Conservation (phyloP, 2,888 invertebrate species). For the Drosophila rubida region DNA sequence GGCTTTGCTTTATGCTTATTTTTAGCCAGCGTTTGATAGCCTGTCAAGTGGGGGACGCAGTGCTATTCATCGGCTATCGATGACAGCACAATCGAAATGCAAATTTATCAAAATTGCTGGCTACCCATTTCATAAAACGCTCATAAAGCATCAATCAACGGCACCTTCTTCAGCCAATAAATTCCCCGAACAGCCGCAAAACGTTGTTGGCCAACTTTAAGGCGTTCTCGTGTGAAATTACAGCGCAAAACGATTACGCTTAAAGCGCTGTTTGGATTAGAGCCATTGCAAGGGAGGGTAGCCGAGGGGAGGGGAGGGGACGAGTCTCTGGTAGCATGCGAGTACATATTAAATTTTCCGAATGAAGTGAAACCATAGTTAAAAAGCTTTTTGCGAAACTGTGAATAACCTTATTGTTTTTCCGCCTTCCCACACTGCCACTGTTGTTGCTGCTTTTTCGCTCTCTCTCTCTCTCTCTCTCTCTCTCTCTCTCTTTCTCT, state of each 20-base stretch:
- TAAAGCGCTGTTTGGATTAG: background rate
- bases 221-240: background rate
- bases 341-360: slow-evolving; percentile 27
- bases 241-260: slow-evolving; percentile 1
- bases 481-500: background rate
- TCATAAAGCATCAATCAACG: background rate
- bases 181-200: no score
- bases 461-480: no score
- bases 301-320: no score
- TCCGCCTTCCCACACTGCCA: background rate
- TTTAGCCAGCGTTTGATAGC: background rate
- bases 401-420: slow-evolving; percentile 28
- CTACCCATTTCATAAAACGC: background rate
- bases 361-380: slow-evolving; percentile 29
- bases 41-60: background rate
- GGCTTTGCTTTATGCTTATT: background rate
- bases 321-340: slow-evolving; percentile 5
- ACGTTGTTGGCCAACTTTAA: background rate
- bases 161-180: background rate
- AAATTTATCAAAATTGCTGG: background rate
- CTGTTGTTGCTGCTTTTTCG: background rate
- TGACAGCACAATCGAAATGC: background rate
- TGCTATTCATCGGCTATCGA: slow-evolving; percentile 1
- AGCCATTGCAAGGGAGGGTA: background rate
- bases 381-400: slow-evolving; percentile 23